Evolutionary conservation across 2,888 invertebrate genomes (phyloP).

Genomic region (Anaspis maculata): DNA sequence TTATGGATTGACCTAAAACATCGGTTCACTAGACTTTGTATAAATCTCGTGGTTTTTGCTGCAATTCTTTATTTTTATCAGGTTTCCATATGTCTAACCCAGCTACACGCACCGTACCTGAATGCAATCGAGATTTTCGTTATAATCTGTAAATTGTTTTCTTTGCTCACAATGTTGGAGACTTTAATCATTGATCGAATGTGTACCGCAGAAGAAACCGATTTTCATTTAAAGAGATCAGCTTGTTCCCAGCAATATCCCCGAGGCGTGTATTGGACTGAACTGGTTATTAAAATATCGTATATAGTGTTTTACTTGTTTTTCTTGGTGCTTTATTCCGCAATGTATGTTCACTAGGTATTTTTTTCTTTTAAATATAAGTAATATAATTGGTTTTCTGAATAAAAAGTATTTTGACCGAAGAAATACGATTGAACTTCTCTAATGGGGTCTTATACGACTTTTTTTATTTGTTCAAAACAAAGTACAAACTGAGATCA

Average conservation of each 20-base stretch:
- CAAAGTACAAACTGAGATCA: no score
- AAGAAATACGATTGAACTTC: no score
- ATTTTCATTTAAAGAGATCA: slow-evolving; percentile 8
- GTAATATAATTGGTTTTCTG: no score
- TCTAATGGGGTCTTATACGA: no score
- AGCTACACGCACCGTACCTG: slow-evolving; percentile 16
- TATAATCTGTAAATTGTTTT: slow-evolving; percentile 18
- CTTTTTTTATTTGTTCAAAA: no score
- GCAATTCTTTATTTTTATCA: slow-evolving; percentile 16
- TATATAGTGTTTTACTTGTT: slow-evolving; percentile 20
- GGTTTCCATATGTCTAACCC: slow-evolving; percentile 11
- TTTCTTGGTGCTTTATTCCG: slow-evolving; percentile 8
- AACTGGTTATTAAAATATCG: slow-evolving; percentile 13
- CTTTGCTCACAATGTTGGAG: slow-evolving; percentile 19
- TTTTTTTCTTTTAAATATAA: no score
- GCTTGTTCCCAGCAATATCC: slow-evolving; percentile 9
- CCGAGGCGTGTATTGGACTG: slow-evolving; percentile 11
- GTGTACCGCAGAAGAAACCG: slow-evolving; percentile 10
- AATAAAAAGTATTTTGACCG: no score
- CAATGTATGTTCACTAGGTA: no score
- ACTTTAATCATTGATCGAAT: slow-evolving; percentile 17
- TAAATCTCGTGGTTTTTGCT: slow-evolving; percentile 13
- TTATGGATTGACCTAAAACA: slow-evolving; percentile 20
- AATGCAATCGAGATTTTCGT: slow-evolving; percentile 24
- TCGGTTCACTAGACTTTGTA: slow-evolving; percentile 12